Evolutionary conservation across 2,888 invertebrate species (phyloP), one percentile per base, ranked within the genome.

Genomic region (Masnerella sp.): DNA sequence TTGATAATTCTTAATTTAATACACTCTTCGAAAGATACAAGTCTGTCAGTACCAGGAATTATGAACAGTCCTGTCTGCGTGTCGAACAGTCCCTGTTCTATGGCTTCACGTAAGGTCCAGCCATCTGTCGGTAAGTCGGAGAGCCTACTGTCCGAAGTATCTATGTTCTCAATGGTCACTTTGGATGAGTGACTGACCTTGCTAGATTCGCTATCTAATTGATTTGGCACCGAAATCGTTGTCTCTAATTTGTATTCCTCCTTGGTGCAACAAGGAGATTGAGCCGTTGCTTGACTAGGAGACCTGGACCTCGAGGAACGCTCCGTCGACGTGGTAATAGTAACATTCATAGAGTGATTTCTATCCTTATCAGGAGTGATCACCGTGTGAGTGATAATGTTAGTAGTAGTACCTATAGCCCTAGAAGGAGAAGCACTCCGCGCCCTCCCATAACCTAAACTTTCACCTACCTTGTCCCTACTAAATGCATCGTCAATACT

Each of bases 11-110:
- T 93, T 70, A 96, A 90, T 80, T 93, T 92, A 38, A 98, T 90
- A 78, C 97, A 96, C 86, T 97, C 97, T 85, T 95, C 93, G 78
- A 98, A 93, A 69, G 94, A 93, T 40, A 96, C 92, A 58, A 94
- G 88, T 77, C 95, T 90, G 84, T 96, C 96, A 4, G 96, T 96
- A 9, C 94, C 94, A 1, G 95, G 95, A 75, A 98, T 94, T 11
- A 93, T 92, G 80, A 98, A 96, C 28, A 95, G 88, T 1, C 98
- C 98, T 0, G 92, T 92, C 0, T 91, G 89, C 0, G 97, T 93
- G 87, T 98, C 94, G 79, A 97, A 95, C 2, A 96, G 87, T 58
- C 92, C 93, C 83, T 93, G 92, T 34, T 93, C 90, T 75, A 98
- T 95, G 1, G 97, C 96, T 80, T 96, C 94, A 56, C 91, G 90